Conservation (phyloP, 2,888 invertebrate species). For the Watsonalla binaria region DNA sequence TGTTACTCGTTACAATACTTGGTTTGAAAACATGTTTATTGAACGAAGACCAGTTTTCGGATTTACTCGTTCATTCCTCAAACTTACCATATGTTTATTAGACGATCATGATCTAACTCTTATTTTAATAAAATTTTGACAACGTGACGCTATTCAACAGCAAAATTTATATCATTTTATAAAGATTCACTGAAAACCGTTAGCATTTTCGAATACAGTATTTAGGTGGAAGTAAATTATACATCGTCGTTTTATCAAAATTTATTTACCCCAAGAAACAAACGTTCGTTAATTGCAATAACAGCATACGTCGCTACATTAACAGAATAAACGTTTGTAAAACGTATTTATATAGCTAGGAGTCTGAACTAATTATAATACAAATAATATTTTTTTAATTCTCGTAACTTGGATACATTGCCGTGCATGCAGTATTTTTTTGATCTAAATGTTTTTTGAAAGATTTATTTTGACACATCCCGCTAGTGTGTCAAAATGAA, state of each 20-base stretch:
- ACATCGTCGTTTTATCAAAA: background rate
- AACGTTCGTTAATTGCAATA: background rate
- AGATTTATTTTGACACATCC: slow-evolving; percentile 45
- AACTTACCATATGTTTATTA: too few relatives aligned
- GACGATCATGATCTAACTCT: too few relatives aligned
- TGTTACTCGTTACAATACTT: background rate
- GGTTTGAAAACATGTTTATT: too few relatives aligned
- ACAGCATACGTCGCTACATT: background rate
- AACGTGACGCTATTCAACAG: too few relatives aligned
- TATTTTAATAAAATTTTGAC: too few relatives aligned
- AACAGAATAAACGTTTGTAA: background rate
- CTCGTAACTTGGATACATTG: slow-evolving; percentile 48
- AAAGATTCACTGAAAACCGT: too few relatives aligned
- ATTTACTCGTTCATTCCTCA: too few relatives aligned
- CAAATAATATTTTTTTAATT: slow-evolving; percentile 19
- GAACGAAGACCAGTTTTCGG: too few relatives aligned
- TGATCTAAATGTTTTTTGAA: slow-evolving; percentile 55
- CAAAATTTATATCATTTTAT: too few relatives aligned
- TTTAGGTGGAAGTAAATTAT: too few relatives aligned
- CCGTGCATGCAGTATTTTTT: slow-evolving; percentile 70
- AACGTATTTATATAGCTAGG: background rate
- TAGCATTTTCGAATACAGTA: too few relatives aligned
- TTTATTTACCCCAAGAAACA: background rate
- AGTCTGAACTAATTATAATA: slow-evolving; percentile 22
- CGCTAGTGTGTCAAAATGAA: slow-evolving; percentile 34